Conservation (phyloP, 2,888 invertebrate genomes). For the Liopterus haemorrhoidalis region DNA sequence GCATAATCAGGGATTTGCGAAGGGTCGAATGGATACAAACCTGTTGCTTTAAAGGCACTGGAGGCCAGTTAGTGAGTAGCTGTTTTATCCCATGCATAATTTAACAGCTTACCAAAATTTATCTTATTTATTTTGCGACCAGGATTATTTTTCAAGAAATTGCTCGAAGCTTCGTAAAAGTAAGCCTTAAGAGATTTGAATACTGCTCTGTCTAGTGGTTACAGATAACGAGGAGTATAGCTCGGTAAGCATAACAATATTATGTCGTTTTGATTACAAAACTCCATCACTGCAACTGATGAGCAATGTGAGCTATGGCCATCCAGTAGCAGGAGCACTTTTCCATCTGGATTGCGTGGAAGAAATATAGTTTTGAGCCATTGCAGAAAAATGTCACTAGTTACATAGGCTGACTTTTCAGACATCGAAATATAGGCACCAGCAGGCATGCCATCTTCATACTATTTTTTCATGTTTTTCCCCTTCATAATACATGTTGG, state of each 20-base stretch:
- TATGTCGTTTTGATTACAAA: slow-evolving; percentile 32
- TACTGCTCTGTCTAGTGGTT: neutral
- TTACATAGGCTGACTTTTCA: slow-evolving; percentile 32
- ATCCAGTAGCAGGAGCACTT: slow-evolving; percentile 35
- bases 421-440: slow-evolving; percentile 31
- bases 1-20: slow-evolving; percentile 1
- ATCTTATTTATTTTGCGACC: neutral
- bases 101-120: slow-evolving; percentile 1
- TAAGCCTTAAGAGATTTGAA: neutral
- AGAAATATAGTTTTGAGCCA: slow-evolving; percentile 34
- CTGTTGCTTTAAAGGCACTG: neutral
- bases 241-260: slow-evolving; percentile 20
- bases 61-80: neutral
- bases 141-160: neutral
- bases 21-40: neutral
- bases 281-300: slow-evolving; percentile 29
- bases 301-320: slow-evolving; percentile 34
- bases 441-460: slow-evolving; percentile 31
- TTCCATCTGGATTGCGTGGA: slow-evolving; percentile 35
- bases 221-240: neutral
- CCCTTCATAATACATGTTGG: slow-evolving; percentile 35
- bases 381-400: slow-evolving; percentile 28
- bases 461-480: slow-evolving; percentile 33
- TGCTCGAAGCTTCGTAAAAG: slow-evolving; percentile 1
- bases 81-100: neutral